These are phyloP conservation scores for Sebastes itinus DNA, from an alignment of 2,797 vertebrate genomes.

Conservation along the genomic window DNA sequence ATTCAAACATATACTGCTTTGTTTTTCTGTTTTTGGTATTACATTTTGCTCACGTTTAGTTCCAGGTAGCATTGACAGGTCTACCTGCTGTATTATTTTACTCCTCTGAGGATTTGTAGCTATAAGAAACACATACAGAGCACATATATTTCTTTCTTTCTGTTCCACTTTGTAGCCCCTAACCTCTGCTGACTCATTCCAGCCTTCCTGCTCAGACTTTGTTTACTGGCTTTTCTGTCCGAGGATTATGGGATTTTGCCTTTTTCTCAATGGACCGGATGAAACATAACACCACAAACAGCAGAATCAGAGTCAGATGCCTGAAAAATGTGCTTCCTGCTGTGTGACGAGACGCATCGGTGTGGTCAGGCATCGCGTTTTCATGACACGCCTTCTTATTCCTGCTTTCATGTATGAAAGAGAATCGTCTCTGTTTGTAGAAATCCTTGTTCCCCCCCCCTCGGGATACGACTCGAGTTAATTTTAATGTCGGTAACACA, in stretches of 20 bases:
- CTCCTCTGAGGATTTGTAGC: neutral
- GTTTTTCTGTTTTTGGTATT: neutral
- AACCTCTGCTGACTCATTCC: conserved; percentile 51
- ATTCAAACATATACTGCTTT: neutral
- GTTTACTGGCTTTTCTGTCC: conserved; percentile 47
- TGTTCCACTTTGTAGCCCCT: neutral
- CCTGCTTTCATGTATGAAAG: conserved; percentile 18
- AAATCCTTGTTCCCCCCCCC: neutral
- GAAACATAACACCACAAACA: conserved; percentile 8
- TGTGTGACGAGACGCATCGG: conserved; percentile 10
- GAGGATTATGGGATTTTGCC: conserved; percentile 59
- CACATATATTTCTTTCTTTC: neutral
- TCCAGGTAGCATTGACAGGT: neutral
- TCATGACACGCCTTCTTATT: conserved; percentile 11
- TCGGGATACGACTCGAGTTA: neutral
- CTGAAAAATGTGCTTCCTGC: neutral
- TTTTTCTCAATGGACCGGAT: conserved; percentile 29
- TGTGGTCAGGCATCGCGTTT: conserved; percentile 18
- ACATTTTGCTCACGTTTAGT: neutral
- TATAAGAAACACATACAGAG: neutral
- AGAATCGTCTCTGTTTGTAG: conserved; percentile 2
- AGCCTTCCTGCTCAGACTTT: conserved; percentile 28
- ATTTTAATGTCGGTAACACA: conserved; percentile 15
- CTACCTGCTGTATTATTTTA: neutral
- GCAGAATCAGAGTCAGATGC: neutral